Percentiles rank a stretch among this genome's conserved stretches.
phyloP scores from a whole-genome alignment of 2,113 vertebrate species.

The Anarrhichthys ocellatus region DNA sequence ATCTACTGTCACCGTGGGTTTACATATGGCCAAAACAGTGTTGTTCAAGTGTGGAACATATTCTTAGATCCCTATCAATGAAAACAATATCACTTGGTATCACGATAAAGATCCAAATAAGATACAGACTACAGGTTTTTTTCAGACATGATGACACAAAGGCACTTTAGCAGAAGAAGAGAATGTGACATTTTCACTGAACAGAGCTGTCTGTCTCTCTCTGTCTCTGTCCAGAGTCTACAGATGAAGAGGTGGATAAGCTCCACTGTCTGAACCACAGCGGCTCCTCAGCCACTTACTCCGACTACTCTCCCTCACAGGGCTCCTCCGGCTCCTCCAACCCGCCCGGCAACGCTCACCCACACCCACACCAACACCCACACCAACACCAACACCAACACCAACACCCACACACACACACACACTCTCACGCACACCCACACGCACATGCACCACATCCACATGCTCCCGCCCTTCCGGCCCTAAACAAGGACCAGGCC shows the following conservation, averaged over 20 bases:
- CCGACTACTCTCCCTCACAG: slow-evolving; percentile 98
- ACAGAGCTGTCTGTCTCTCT: slow-evolving; percentile 20
- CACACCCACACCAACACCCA: slow-evolving; percentile 53
- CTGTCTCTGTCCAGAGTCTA: slow-evolving; percentile 88
- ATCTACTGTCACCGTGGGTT: not conserved
- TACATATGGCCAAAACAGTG: not conserved
- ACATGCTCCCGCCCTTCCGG: slow-evolving; percentile 86
- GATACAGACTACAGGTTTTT: not conserved
- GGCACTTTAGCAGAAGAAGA: slow-evolving; percentile 4
- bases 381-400: slow-evolving; percentile 57
- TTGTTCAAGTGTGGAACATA: not conserved
- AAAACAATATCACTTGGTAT: not conserved
- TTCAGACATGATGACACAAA: not conserved
- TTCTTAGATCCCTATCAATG: not conserved
- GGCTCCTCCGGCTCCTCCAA: slow-evolving; percentile 98
- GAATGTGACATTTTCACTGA: slow-evolving; percentile 43
- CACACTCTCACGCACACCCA: slow-evolving; percentile 52
- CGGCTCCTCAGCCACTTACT: slow-evolving; percentile 98
- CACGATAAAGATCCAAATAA: not conserved
- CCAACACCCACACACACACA: slow-evolving; percentile 63
- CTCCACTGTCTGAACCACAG: slow-evolving; percentile 99
- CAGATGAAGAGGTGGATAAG: slow-evolving; percentile 98
- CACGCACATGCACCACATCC: slow-evolving; percentile 36
- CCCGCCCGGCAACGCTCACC: slow-evolving; percentile 83
- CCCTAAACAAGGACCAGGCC: slow-evolving; percentile 91